Conservation (phyloP, 2,113 vertebrate genomes). For the Chroicocephalus ridibundus region DNA sequence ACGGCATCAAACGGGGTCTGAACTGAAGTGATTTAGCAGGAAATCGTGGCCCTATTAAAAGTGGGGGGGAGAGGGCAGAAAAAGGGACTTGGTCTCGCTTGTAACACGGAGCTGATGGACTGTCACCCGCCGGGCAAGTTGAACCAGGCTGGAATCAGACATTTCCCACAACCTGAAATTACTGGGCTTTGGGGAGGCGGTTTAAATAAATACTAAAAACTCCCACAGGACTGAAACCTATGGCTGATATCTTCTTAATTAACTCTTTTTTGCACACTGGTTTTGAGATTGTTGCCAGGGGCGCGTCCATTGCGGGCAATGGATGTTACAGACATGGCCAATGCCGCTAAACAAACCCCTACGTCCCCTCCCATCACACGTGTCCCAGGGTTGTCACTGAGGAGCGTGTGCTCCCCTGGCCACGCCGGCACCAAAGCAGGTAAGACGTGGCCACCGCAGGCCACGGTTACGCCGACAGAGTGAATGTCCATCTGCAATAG, state of each 20-base stretch:
- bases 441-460: background rate
- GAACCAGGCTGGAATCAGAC: rapidly evolving
- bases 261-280: background rate
- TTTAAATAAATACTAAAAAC: background rate
- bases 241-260: background rate
- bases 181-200: background rate
- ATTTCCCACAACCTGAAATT: background rate
- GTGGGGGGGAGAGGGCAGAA: background rate
- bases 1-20: background rate
- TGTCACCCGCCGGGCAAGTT: rapidly evolving
- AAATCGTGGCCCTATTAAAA: rapidly evolving
- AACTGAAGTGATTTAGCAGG: background rate
- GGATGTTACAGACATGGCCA: background rate
- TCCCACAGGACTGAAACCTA: background rate
- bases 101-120: background rate
- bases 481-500: constrained; percentile 1
- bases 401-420: background rate
- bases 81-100: background rate
- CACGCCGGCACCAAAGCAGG: rapidly evolving
- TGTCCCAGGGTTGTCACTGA: rapidly evolving
- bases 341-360: background rate
- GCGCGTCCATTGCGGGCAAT: constrained; percentile 54
- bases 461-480: background rate
- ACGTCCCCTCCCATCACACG: rapidly evolving
- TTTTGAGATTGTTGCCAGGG: background rate